A percentile compares a stretch with the other conserved stretches of the same genome.
These are phyloP conservation scores for Monopis laevigella DNA, from an alignment of 2,888 invertebrate species.

Conservation along the genomic window DNA sequence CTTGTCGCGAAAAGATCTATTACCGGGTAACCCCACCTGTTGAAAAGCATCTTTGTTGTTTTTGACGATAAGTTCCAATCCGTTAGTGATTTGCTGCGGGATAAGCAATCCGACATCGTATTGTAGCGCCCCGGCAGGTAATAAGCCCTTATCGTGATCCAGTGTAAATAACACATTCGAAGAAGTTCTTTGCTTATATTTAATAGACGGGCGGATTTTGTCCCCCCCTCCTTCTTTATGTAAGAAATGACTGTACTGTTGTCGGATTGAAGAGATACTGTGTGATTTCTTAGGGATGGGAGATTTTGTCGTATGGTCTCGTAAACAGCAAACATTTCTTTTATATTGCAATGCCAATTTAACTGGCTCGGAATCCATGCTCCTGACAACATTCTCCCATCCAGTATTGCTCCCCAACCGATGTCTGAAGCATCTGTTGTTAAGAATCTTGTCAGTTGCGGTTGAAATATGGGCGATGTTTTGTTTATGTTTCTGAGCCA, in stretches of 20 bases:
- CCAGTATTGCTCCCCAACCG: conserved; percentile 18
- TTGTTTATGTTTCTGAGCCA: conserved; percentile 15
- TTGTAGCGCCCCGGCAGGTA: conserved; percentile 24
- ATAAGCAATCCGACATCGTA: conserved; percentile 19
- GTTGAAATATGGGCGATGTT: conserved; percentile 12
- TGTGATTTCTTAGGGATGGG: neutral
- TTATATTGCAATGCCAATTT: conserved; percentile 22
- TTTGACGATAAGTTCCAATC: too few relatives aligned
- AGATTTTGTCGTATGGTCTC: neutral
- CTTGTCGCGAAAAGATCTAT: conserved; percentile 23
- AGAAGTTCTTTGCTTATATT: conserved; percentile 1
- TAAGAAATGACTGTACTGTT: conserved; percentile 21
- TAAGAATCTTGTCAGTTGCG: conserved; percentile 15
- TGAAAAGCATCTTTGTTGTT: conserved; percentile 13
- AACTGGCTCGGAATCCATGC: conserved; percentile 17
- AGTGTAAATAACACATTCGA: neutral
- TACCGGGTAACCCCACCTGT: conserved; percentile 20
- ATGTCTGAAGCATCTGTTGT: conserved; percentile 22
- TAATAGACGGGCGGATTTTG: conserved; percentile 6
- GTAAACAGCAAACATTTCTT: conserved; percentile 20
- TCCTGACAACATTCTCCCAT: conserved; percentile 5
- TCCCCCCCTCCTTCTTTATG: conserved; percentile 21
- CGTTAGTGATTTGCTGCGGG: too few relatives aligned
- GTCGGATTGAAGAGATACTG: conserved; percentile 22
- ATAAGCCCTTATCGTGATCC: conserved; percentile 10